Conservation (phyloP, 2,113 vertebrate species). For the Ranitomeya imitator region DNA sequence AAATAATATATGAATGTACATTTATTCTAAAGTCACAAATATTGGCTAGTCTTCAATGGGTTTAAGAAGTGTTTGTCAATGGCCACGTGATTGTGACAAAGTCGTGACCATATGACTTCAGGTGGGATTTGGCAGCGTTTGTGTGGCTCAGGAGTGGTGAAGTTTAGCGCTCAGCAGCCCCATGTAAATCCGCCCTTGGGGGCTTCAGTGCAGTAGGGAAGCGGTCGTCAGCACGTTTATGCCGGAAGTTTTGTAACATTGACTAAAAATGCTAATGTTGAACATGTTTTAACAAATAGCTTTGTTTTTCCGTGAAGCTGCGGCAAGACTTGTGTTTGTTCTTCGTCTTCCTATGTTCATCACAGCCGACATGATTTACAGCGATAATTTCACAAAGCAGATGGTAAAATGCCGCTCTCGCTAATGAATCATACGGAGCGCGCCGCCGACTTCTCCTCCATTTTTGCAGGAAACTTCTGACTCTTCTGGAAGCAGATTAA, state of each 20-base stretch:
- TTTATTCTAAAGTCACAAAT: no score
- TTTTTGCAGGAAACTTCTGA: conserved; percentile 27
- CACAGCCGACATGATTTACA: conserved; percentile 38
- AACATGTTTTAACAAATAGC: conserved; percentile 44
- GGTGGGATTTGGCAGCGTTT: background rate
- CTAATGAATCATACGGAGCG: conserved; percentile 36
- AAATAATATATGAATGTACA: no score
- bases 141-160: background rate
- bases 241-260: background rate
- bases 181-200: background rate
- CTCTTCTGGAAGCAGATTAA: background rate
- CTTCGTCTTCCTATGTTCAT: conserved; percentile 36
- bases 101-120: background rate
- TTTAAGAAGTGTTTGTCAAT: background rate
- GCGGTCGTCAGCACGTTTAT: background rate
- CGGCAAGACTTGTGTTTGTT: conserved; percentile 30
- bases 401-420: conserved; percentile 43
- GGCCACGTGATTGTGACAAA: no score
- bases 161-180: background rate
- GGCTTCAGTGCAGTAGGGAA: background rate
- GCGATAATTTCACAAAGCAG: conserved; percentile 36
- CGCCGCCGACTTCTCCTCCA: conserved; percentile 2
- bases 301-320: conserved; percentile 19
- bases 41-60: no score
- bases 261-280: conserved; percentile 26